Base-by-base conservation (phyloP, 1,140 invertebrate genomes). In the Nasonia vitripennis region DNA sequence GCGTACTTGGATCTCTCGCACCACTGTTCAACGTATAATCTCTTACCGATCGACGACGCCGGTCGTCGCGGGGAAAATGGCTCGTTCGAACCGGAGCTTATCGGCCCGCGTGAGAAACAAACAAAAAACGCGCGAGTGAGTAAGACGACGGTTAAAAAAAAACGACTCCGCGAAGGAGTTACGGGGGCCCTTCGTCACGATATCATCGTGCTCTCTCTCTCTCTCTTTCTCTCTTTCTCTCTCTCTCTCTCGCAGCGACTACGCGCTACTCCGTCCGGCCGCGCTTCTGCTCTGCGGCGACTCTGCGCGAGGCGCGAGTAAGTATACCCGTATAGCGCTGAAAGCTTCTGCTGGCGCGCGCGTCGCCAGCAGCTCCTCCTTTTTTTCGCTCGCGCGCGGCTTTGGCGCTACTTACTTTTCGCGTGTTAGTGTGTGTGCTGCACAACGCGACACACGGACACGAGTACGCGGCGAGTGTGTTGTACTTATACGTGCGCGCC, bases 121-220 rank as follows among this genome's bases (percentile, higher is more conserved):
- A 34, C 1, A 34, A 34, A 34, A 34, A 34, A 5, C 34, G 34
- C 5, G 34, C 0, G 5, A 3, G 34, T 37, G 3, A 4, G 34
- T 37, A 37, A 3, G 34, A 37, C 34, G 34, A 37, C 5, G 34
- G 34, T 45, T 9, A 75, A 75, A 75, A 75, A 75, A 75, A 75
- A 75, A 37, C 17, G n/a, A 45, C 68, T 71, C 68, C 23, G 0
- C 68, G 68, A 71, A 71, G 31, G 23, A 71, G 68, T 31, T 11
- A 71, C 23, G 41, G 62, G 62, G 79, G 79, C 34, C 84, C 79
- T 86, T 88, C 41, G 77, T 83, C 86, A 85, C 83, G 77, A 83
- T 55, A 41, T 85, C 85, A 81, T 84, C 5, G 11, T 73, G 11
- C 5, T 37, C 27, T 27, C 27, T 27, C 27, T 27, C 27, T 27